These are phyloP conservation scores for Semaprochilodus insignis DNA, from an alignment of 2,797 vertebrate genomes.

Conservation along the genomic window DNA sequence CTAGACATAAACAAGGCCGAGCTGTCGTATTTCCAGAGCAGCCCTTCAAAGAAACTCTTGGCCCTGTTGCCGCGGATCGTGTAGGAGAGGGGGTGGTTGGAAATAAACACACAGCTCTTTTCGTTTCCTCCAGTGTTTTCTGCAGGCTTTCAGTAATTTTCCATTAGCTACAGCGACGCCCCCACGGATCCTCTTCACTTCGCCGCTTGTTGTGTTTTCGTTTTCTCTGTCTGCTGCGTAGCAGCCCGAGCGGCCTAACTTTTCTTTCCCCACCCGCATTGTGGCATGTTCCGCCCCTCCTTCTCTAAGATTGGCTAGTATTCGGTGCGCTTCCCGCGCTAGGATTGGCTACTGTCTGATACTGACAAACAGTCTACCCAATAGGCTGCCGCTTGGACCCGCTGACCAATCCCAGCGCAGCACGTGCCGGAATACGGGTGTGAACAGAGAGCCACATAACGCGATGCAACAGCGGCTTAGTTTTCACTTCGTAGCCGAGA, in stretches of 20 bases:
- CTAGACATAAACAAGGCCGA: too few species aligned
- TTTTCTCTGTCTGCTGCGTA: constrained; percentile 11
- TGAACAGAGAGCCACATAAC: background rate
- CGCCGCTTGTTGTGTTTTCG: constrained; percentile 2
- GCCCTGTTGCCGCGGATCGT: constrained; percentile 13
- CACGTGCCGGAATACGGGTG: background rate
- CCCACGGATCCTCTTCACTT: background rate
- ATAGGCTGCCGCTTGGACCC: background rate
- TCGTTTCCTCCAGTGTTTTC: constrained; percentile 35
- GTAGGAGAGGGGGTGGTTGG: background rate
- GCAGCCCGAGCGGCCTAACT: background rate
- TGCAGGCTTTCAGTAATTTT: constrained; percentile 58
- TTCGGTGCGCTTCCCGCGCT: background rate
- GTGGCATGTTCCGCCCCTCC: background rate
- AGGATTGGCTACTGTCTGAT: background rate
- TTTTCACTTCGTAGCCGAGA: constrained; percentile 67
- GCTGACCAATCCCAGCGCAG: background rate
- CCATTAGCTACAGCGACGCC: constrained; percentile 38
- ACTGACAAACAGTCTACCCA: background rate
- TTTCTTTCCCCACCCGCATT: background rate
- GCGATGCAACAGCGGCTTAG: constrained; percentile 8
- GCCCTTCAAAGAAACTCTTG: background rate
- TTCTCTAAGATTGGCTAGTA: background rate
- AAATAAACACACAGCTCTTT: background rate
- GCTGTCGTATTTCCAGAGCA: background rate